A percentile compares a stretch with the other conserved stretches of the same genome.
Conservation (phyloP, 1,140 invertebrate genomes). For the Hyphantria cunea region DNA sequence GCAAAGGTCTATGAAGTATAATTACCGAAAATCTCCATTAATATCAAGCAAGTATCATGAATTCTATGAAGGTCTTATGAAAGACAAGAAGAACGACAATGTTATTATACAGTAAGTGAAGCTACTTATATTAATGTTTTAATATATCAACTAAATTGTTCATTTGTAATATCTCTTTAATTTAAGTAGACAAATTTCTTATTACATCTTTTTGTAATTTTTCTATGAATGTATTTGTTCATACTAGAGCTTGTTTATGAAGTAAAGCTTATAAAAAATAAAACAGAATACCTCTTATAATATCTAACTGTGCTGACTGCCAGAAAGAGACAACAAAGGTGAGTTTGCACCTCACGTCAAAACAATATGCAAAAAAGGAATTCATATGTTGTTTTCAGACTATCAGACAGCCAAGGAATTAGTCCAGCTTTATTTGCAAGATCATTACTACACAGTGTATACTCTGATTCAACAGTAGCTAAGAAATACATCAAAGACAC, state of each 20-base stretch:
- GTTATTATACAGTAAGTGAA: slow-evolving; percentile 63
- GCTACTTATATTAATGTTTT: too few species aligned
- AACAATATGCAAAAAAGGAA: too few species aligned
- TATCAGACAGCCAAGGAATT: slow-evolving; percentile 71
- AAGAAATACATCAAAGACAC: slow-evolving; percentile 87
- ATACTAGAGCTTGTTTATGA: too few species aligned
- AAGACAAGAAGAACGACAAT: slow-evolving; percentile 59
- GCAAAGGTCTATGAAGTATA: slow-evolving; percentile 73
- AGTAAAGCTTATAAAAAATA: too few species aligned
- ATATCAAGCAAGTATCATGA: slow-evolving; percentile 74
- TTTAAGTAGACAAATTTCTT: too few species aligned
- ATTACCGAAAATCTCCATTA: slow-evolving; percentile 68
- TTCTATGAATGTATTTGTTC: too few species aligned
- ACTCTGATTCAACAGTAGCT: slow-evolving; percentile 54
- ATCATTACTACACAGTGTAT: slow-evolving; percentile 69
- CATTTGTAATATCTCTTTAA: too few species aligned
- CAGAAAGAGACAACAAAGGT: too few species aligned
- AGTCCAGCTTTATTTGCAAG: slow-evolving; percentile 73
- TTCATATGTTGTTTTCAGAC: slow-evolving; percentile 46
- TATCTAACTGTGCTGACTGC: too few species aligned
- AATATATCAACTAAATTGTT: slow-evolving; percentile 1
- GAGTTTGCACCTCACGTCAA: too few species aligned
- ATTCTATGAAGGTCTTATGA: slow-evolving; percentile 66
- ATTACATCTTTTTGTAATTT: too few species aligned
- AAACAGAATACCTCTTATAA: too few species aligned